Conservation (phyloP, 2,797 vertebrate genomes). For the Ceyx erithaca region DNA sequence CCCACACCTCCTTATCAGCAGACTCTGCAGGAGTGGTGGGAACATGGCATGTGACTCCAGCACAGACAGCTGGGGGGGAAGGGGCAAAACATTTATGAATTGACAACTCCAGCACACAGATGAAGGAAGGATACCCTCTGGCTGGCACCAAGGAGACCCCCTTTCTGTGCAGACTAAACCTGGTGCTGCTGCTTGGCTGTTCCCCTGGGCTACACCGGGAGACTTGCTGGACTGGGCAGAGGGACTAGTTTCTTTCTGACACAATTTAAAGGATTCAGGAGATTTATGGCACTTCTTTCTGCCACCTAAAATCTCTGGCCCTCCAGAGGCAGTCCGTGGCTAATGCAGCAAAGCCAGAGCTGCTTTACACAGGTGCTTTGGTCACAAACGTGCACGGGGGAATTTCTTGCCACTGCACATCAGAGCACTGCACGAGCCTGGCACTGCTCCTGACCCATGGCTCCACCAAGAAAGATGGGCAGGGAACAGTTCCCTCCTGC, state of each 20-base stretch:
- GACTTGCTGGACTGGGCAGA: not conserved
- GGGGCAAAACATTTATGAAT: not conserved
- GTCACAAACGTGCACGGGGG: not conserved
- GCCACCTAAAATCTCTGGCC: not conserved
- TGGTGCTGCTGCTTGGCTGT: not conserved
- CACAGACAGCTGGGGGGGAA: not conserved
- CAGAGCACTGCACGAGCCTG: not conserved
- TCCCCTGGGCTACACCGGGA: rapidly evolving
- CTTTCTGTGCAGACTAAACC: not conserved
- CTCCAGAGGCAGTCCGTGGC: rapidly evolving
- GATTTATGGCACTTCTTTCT: not conserved
- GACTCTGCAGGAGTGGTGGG: conserved; percentile 68
- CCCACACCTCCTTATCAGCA: conserved; percentile 89
- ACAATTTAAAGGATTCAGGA: not conserved
- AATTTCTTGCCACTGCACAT: not conserved
- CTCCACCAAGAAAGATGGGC: not conserved
- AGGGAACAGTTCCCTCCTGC: not conserved
- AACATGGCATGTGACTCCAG: conserved; percentile 78
- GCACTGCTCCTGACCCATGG: not conserved
- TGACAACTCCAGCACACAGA: not conserved
- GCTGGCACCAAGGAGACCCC: not conserved
- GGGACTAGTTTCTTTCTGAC: not conserved
- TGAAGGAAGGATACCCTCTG: not conserved
- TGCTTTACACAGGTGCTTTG: not conserved
- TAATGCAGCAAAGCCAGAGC: not conserved